Evolutionary conservation across 2,888 invertebrate species (phyloP), one percentile per base, ranked within the genome.

Genomic region (Eurois occulta): DNA sequence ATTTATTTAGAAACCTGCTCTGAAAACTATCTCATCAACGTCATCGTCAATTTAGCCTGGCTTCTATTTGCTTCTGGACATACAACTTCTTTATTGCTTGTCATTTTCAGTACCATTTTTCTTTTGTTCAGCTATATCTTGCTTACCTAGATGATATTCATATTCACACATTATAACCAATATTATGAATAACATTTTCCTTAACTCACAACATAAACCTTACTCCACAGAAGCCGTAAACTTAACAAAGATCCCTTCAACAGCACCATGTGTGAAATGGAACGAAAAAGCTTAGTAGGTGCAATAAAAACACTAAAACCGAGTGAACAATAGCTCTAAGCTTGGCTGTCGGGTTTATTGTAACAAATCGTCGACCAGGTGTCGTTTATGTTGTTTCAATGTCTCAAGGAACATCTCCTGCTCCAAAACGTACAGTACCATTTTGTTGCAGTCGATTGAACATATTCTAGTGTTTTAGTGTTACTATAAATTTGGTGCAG

Each of bases 361-460:
- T 88, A 88, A 88, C 88, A 86, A 88, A 88, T 89, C 71, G 89
- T 80, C 60, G 67, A 41, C 69, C 88, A 89, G 88, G 88, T 88
- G 88, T 80, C 86, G 75, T 87, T 88, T 86, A 89, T 89, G 88
- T 81, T 78, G 89, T 84, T 81, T 70, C 80, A 58, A 86, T 85
- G 84, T 89, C 84, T 86, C 72, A 71, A 72, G 73, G 35, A 84
- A 78, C 87, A 86, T 86, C 86, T 84, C 55, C 32, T 66, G 79
- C 55, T 86, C 77, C 86, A 80, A 84, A 87, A 84, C 73, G 71
- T 77, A 84, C 72, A 67, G 28, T 70, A 64, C 77, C n/a, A 76
- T 81, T 81, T 75, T 58, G 60, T 43, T 60, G 80, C 55, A 77
- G 85, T 74, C 77, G 87, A 82, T 79, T 84, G 79, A 81, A 78